Evolutionary conservation across 2,888 invertebrate genomes (phyloP), one percentile per base, ranked within the genome.

Genomic region (Drosophila picticornis): DNA sequence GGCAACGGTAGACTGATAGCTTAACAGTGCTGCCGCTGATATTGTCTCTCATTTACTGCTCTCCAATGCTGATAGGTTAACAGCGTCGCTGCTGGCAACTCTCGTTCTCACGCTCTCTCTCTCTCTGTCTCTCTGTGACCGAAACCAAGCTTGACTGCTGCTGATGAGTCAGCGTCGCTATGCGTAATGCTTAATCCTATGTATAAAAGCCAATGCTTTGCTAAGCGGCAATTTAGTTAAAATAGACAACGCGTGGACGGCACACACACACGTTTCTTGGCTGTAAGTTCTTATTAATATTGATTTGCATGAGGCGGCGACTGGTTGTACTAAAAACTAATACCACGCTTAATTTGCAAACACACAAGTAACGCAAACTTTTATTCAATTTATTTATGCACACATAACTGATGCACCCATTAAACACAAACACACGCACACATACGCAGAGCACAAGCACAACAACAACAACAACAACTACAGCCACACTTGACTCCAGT

Each of bases 351-450:
- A 57, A 83, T 83, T 77, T 81, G 81, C 73, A 75, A 72, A 72
- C 40, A 55, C 36, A 27, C 68, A 74, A 77, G 40, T 88, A 88
- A 84, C 84, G 22, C 29, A 55, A 73, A 77, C 46, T 72, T 78
- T 78, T 79, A 80, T 87, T 75, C 36, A 72, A 77, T 87, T 77
- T 88, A 81, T 88, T 88, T 85, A 48, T 60, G 71, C 75, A 75
- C 67, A 65, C 70, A 57, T 43, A 51, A 72, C 78, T 57, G 55
- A 69, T 64, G 50, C 67, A 70, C 72, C 50, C 70, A 64, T 46
- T 27, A 27, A 36, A 50, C 46, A 64, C 61, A 59, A 60, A 68
- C 62, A 63, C 52, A 50, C 65, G 58, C 55, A 75, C 57, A 81
- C 80, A 58, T 48, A 73, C 57, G 81, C 81, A 85, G 84, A 59